These are phyloP conservation scores for Labeo catla DNA, from an alignment of 2,113 vertebrate genomes.

Conservation along the genomic window DNA sequence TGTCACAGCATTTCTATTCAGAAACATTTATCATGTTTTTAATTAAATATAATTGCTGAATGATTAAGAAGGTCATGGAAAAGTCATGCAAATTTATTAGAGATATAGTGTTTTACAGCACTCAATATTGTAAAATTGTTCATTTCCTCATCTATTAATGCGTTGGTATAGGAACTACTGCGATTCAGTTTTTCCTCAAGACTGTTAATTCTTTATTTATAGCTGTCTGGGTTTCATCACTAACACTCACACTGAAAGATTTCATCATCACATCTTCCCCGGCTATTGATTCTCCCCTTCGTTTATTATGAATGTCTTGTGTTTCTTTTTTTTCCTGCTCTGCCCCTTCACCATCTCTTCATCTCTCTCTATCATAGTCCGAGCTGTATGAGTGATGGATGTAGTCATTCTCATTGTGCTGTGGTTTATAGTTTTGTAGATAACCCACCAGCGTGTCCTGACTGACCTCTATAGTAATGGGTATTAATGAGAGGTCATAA, in stretches of 20 bases:
- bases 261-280: conserved; percentile 44
- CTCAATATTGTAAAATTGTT: conserved; percentile 23
- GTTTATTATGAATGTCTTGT: conserved; percentile 42
- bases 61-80: not conserved
- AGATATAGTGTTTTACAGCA: not conserved
- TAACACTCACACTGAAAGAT: conserved; percentile 31
- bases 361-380: conserved; percentile 25
- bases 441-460: conserved; percentile 45
- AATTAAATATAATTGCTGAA: not conserved
- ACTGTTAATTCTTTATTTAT: conserved; percentile 45
- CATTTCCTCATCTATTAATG: not conserved
- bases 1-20: not conserved
- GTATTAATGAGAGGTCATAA: conserved; percentile 47
- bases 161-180: not conserved
- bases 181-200: conserved; percentile 8
- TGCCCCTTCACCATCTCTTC: not conserved
- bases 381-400: conserved; percentile 34
- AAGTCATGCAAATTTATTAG: not conserved
- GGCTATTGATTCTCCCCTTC: conserved; percentile 51
- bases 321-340: conserved; percentile 22
- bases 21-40: not conserved
- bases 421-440: conserved; percentile 44
- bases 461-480: conserved; percentile 50
- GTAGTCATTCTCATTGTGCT: conserved; percentile 45
- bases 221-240: conserved; percentile 19